Evolutionary conservation across 2,797 vertebrate species (phyloP).

Genomic region (Nannoperca australis): DNA sequence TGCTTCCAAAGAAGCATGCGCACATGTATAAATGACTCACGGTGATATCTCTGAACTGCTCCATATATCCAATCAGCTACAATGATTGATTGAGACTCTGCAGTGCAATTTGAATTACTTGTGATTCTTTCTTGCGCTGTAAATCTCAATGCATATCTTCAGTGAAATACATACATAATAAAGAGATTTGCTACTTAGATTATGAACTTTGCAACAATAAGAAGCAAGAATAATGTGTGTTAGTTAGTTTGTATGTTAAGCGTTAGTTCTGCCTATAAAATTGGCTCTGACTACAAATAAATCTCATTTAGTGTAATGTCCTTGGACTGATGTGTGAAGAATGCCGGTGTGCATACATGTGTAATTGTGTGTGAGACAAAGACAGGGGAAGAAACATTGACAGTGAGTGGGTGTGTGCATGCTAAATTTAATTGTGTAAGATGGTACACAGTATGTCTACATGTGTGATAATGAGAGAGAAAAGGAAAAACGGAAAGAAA

Average conservation of each 20-base stretch:
- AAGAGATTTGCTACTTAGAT: constrained; percentile 36
- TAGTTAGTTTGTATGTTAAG: constrained; percentile 22
- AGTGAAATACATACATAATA: constrained; percentile 31
- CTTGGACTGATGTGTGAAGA: constrained; percentile 53
- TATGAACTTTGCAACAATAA: constrained; percentile 34
- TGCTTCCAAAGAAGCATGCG: constrained; percentile 15
- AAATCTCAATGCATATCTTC: constrained; percentile 41
- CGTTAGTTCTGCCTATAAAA: constrained; percentile 47
- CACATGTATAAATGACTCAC: constrained; percentile 36
- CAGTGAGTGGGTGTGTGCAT: constrained; percentile 29
- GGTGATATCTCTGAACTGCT: constrained; percentile 24
- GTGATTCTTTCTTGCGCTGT: constrained; percentile 11
- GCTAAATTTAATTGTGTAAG: constrained; percentile 13
- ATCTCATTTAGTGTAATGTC: constrained; percentile 53
- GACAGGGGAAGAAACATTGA: background rate
- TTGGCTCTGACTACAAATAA: constrained; percentile 52
- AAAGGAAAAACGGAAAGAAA: background rate
- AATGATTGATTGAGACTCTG: constrained; percentile 38
- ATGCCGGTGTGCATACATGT: constrained; percentile 33
- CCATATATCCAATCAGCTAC: constrained; percentile 28
- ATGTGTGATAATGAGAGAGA: background rate
- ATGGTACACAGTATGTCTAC: background rate
- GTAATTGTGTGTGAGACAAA: constrained; percentile 32
- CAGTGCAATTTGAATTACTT: constrained; percentile 22
- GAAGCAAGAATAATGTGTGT: constrained; percentile 36